Evolutionary conservation across 2,888 invertebrate genomes (phyloP).

Genomic region (Lamellibrachia columna): DNA sequence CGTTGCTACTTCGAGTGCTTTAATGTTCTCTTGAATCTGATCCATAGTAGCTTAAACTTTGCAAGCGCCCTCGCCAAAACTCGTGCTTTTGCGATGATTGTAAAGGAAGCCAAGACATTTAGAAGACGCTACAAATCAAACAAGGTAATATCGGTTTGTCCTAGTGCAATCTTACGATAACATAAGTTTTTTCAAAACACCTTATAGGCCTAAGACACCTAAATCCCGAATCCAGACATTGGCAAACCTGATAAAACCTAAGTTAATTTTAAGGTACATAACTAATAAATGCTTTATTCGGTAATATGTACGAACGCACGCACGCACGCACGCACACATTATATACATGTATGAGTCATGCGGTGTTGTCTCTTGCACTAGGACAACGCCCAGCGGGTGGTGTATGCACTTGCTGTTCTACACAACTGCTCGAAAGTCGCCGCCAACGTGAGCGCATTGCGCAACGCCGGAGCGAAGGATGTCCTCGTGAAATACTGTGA

Average conservation of each 20-base stretch:
- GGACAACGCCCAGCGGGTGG: background rate
- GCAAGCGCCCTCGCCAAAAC: background rate
- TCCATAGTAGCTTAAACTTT: background rate
- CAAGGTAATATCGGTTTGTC: background rate
- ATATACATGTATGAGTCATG: background rate
- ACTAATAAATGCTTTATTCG: background rate
- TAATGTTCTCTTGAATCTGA: background rate
- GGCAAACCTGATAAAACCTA: no score
- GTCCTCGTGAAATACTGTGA: conserved; percentile 6
- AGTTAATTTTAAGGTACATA: background rate
- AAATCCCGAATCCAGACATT: no score
- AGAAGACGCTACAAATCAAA: background rate
- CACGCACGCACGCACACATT: background rate
- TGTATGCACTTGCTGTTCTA: background rate
- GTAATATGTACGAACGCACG: background rate
- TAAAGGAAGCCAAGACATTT: background rate
- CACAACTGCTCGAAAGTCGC: background rate
- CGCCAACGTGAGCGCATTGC: background rate
- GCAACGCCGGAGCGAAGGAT: background rate
- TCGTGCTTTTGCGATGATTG: background rate
- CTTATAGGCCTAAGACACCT: no score
- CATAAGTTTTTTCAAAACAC: background rate
- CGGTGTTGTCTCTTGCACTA: background rate
- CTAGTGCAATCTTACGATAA: no score
- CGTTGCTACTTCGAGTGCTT: background rate